Percentiles rank a stretch among this genome's conserved stretches.
phyloP scores from a whole-genome alignment of 2,113 vertebrate species.

The Neolamprologus brichardi region DNA sequence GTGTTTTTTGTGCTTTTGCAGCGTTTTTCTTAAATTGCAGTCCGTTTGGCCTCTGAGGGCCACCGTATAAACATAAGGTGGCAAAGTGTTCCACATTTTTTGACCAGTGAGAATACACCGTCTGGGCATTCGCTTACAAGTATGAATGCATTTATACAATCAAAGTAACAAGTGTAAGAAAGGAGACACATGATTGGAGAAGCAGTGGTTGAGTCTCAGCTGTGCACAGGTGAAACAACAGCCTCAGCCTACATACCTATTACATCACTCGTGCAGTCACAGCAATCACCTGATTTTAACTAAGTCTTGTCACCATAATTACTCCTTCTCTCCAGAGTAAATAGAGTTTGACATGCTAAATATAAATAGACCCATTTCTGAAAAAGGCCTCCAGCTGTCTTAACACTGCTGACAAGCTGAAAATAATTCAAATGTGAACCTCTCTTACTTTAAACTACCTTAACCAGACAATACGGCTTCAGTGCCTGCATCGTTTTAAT shows the following conservation, averaged over 20 bases:
- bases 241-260: background rate
- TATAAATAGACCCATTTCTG: constrained; percentile 2
- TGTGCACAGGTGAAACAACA: background rate
- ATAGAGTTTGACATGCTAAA: constrained; percentile 12
- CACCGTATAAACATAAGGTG: background rate
- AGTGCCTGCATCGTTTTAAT: background rate
- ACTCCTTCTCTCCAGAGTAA: background rate
- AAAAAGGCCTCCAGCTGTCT: constrained; percentile 13
- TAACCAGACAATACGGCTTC: background rate
- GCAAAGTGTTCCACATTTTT: background rate
- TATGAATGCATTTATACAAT: background rate
- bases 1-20: background rate
- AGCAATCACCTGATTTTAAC: background rate
- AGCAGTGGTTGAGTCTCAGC: background rate
- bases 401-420: background rate
- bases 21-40: background rate
- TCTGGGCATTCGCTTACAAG: background rate
- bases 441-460: background rate
- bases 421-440: constrained; percentile 5
- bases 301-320: constrained; percentile 19
- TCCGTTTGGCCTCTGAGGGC: background rate
- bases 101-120: background rate
- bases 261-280: background rate
- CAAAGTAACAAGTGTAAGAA: background rate
- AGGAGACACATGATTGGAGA: background rate